These are phyloP conservation scores for Agrochola litura DNA, from an alignment of 2,888 invertebrate genomes.

Conservation along the genomic window DNA sequence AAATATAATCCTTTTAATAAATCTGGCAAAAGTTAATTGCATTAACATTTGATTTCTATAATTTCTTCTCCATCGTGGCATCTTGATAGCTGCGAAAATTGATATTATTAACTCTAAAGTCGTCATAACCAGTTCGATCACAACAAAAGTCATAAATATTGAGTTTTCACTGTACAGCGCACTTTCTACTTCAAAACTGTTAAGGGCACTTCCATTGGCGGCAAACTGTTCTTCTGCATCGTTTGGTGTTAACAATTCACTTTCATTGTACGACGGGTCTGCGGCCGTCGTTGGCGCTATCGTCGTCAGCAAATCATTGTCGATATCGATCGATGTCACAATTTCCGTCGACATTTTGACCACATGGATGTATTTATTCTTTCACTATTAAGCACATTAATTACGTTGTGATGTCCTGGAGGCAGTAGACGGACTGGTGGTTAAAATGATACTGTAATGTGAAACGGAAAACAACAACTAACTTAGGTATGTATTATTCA, in stretches of 20 bases:
- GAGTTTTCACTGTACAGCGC: slow-evolving; percentile 46
- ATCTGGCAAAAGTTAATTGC: slow-evolving; percentile 83
- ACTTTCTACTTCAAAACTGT: slow-evolving; percentile 19
- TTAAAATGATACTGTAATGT: slow-evolving; percentile 62
- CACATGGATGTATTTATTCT: slow-evolving; percentile 66
- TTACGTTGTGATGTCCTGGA: slow-evolving; percentile 48
- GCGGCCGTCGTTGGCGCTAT: slow-evolving; percentile 38
- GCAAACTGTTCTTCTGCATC: slow-evolving; percentile 10
- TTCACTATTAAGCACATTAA: slow-evolving; percentile 38
- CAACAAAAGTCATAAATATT: slow-evolving; percentile 78
- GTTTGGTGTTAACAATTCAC: slow-evolving; percentile 43
- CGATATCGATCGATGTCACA: slow-evolving; percentile 63
- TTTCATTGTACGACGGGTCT: slow-evolving; percentile 57
- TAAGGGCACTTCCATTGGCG: slow-evolving; percentile 34
- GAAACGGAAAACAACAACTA: slow-evolving; percentile 80
- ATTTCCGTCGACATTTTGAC: slow-evolving; percentile 73
- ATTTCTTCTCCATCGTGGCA: slow-evolving; percentile 84
- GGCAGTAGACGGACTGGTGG: slow-evolving; percentile 71
- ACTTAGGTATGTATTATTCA: slow-evolving; percentile 76
- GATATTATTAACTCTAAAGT: slow-evolving; percentile 81
- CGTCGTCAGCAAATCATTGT: slow-evolving; percentile 47
- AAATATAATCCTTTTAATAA: slow-evolving; percentile 80
- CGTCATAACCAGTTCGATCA: slow-evolving; percentile 84
- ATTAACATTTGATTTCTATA: slow-evolving; percentile 87
- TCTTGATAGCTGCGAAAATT: slow-evolving; percentile 79